Base-by-base conservation (phyloP, 1,140 invertebrate genomes). In the Zelostemma sp. region DNA sequence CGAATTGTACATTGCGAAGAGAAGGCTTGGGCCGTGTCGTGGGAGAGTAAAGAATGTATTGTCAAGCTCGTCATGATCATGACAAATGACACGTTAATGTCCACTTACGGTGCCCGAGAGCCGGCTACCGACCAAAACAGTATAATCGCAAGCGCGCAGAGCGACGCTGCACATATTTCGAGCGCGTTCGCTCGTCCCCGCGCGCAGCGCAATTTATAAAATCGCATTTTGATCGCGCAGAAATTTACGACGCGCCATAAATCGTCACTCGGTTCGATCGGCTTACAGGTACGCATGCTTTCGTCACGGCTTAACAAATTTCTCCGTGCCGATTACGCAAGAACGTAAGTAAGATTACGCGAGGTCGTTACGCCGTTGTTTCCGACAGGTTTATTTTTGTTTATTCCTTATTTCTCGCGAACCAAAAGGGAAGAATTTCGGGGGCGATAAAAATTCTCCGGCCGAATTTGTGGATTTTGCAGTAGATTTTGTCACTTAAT, bases 31-130 rank as follows among this genome's bases (percentile, higher is more conserved):
- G 41, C 56, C 17, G 50, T 54, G 62, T 60, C 66, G 49, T 47
- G 28, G 48, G 21, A 55, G 53, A 56, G 35, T 59, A 58, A 67
- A 67, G 61, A 64, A 61, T 67, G 54, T 35, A 61, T 73, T 73
- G 66, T 69, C 56, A 57, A 60, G 65, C 47, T 41, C 47, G 56
- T 67, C 59, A 45, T 56, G 72, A 59, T 55, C 46, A 73, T 78
- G 82, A 84, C 81, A 80, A 78, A 84, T 83, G 78, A 81, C 72
- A 49, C 71, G 77, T 77, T 83, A 80, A 83, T 81, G 80, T 76
- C 70, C 78, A 74, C 70, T 77, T 77, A 74, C 71, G 66, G 57
- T 69, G 62, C 74, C 76, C 61, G 54, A 76, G 59, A 62, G 59
- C 48, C 69, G 65, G 72, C 75, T 73, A 73, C 67, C 55, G 68